These are phyloP conservation scores for Lysiphlebus fabarum DNA, from an alignment of 1,140 invertebrate species.

Conservation along the genomic window DNA sequence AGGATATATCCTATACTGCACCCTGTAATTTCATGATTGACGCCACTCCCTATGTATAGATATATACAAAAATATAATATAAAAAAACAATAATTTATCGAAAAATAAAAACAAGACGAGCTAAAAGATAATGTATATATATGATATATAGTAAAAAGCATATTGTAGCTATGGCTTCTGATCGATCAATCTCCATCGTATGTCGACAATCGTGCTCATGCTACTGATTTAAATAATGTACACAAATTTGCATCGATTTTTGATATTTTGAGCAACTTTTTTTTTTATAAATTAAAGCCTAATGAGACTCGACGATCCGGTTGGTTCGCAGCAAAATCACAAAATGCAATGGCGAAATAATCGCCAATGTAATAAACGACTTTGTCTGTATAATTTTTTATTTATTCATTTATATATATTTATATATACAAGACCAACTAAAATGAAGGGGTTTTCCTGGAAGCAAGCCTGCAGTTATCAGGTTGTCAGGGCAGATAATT, in stretches of 20 bases:
- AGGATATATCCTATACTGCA: too few species aligned
- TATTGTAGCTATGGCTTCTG: constrained; percentile 20
- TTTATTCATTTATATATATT: too few species aligned
- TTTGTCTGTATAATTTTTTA: too few species aligned
- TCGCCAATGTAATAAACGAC: neutral
- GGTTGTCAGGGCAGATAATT: constrained; percentile 39
- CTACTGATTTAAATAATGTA: neutral
- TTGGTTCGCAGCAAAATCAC: neutral
- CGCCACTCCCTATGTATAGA: too few species aligned
- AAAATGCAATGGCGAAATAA: neutral
- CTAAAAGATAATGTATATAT: too few species aligned
- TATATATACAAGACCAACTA: neutral
- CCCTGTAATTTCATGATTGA: too few species aligned
- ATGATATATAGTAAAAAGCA: too few species aligned
- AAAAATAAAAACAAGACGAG: too few species aligned
- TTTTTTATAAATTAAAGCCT: constrained; percentile 17
- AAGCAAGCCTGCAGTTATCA: constrained; percentile 36
- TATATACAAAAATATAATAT: too few species aligned
- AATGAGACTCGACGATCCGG: constrained; percentile 33
- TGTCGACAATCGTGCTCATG: constrained; percentile 16
- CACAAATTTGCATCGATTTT: too few species aligned
- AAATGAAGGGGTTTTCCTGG: constrained; percentile 35
- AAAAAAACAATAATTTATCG: too few species aligned
- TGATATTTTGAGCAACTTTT: neutral
- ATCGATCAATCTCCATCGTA: constrained; percentile 30